These are phyloP conservation scores for Atlantisia rogersi DNA, from an alignment of 2,113 vertebrate species.

Conservation along the genomic window DNA sequence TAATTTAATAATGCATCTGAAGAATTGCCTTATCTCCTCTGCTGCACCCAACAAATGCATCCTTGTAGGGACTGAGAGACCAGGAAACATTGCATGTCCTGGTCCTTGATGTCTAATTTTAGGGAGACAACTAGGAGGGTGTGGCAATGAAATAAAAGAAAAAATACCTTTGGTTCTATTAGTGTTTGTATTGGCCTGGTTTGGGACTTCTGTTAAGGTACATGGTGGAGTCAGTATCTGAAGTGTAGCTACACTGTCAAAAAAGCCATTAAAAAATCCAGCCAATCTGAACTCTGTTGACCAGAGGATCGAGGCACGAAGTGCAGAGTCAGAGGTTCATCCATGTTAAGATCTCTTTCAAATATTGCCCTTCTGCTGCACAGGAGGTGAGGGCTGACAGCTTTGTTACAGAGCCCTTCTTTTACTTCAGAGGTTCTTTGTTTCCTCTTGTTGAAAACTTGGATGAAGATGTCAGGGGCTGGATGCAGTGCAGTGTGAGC, in stretches of 20 bases:
- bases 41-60: rapidly evolving
- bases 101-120: not conserved
- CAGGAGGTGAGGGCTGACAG: not conserved
- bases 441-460: not conserved
- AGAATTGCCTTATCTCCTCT: not conserved
- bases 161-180: not conserved
- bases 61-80: not conserved
- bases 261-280: not conserved
- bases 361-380: not conserved
- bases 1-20: not conserved
- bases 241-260: not conserved
- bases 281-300: not conserved
- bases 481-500: not conserved
- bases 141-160: not conserved
- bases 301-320: not conserved
- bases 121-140: not conserved
- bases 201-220: not conserved
- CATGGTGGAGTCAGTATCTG: not conserved
- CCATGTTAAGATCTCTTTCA: not conserved
- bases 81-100: not conserved
- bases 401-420: not conserved
- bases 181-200: not conserved
- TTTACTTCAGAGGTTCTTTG: not conserved
- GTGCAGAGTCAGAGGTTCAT: not conserved
- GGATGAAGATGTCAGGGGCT: not conserved